These are phyloP conservation scores for Semicossyphus pulcher DNA, from an alignment of 2,113 vertebrate genomes.

Conservation along the genomic window DNA sequence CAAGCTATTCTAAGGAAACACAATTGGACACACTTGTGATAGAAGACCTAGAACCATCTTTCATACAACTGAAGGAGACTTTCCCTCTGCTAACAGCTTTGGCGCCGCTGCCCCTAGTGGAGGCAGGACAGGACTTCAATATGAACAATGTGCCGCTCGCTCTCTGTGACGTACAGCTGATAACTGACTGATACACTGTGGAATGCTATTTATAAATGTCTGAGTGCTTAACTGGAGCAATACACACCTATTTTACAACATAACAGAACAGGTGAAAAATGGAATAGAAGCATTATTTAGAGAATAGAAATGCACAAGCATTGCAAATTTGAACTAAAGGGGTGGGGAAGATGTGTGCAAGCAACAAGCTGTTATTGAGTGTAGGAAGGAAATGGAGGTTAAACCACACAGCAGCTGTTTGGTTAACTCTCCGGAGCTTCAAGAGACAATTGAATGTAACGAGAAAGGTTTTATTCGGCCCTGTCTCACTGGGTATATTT, in stretches of 20 bases:
- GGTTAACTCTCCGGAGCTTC: background rate
- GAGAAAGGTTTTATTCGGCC: background rate
- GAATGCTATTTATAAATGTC: slow-evolving; percentile 22
- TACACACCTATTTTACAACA: background rate
- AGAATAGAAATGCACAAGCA: background rate
- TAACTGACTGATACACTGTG: slow-evolving; percentile 40
- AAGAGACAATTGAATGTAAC: background rate
- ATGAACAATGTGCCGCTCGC: slow-evolving; percentile 67
- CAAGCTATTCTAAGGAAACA: slow-evolving; percentile 41
- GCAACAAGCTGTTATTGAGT: slow-evolving; percentile 10
- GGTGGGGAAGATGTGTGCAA: background rate
- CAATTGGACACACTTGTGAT: slow-evolving; percentile 48
- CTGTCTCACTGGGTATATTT: background rate
- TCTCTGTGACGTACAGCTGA: slow-evolving; percentile 77
- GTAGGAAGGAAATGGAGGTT: slow-evolving; percentile 31
- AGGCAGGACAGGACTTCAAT: slow-evolving; percentile 42
- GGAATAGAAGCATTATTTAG: background rate
- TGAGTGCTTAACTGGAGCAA: background rate
- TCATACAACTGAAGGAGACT: slow-evolving; percentile 39
- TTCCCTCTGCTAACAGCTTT: slow-evolving; percentile 66
- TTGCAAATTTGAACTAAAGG: background rate
- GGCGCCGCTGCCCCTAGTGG: slow-evolving; percentile 40
- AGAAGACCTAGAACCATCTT: slow-evolving; percentile 28
- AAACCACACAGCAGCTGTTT: slow-evolving; percentile 16
- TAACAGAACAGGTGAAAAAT: background rate